Base-by-base conservation (phyloP, 2,888 invertebrate genomes). In the Endotricha flammealis region DNA sequence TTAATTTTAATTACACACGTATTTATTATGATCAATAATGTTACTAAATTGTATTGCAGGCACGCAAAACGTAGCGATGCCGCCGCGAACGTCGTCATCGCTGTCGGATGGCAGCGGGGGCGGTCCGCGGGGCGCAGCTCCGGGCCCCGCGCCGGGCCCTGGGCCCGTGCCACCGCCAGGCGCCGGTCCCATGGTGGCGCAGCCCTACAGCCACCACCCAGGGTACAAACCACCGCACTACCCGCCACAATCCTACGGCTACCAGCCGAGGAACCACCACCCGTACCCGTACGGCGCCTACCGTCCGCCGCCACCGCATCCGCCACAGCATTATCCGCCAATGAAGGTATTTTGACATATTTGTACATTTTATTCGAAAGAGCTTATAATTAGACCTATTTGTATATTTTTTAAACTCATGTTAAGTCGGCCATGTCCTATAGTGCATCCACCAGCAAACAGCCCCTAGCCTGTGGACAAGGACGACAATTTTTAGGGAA, bases 1-100 rank as follows among this genome's bases (percentile, higher is more conserved):
- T n/a, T n/a, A n/a, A n/a, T n/a, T n/a, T n/a, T n/a, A n/a, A n/a
- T n/a, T n/a, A n/a, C n/a, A n/a, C n/a, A n/a, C n/a, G n/a, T n/a
- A n/a, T n/a, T n/a, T n/a, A n/a, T n/a, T n/a, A n/a, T n/a, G n/a
- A n/a, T n/a, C n/a, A n/a, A n/a, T n/a, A n/a, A n/a, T n/a, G n/a
- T n/a, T n/a, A n/a, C n/a, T n/a, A n/a, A n/a, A n/a, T n/a, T n/a
- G n/a, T 25, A 17, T 87, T 82, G 24, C 80, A 94, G 94, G 93
- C 74, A 94, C 93, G 80, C 95, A 95, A 91, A 96, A 93, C 92
- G 93, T 95, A 92, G 94, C 95, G 88, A 96, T 97, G 93, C 96
- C 97, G 78, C 95, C 95, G 75, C 92, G 97, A 75, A 97, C 97
- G 80, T 94, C 96, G 66, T 96, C 96, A 80, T 88, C 91, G 87